These are phyloP conservation scores for Incurvaria masculella DNA, from an alignment of 2,888 invertebrate species.

Conservation along the genomic window DNA sequence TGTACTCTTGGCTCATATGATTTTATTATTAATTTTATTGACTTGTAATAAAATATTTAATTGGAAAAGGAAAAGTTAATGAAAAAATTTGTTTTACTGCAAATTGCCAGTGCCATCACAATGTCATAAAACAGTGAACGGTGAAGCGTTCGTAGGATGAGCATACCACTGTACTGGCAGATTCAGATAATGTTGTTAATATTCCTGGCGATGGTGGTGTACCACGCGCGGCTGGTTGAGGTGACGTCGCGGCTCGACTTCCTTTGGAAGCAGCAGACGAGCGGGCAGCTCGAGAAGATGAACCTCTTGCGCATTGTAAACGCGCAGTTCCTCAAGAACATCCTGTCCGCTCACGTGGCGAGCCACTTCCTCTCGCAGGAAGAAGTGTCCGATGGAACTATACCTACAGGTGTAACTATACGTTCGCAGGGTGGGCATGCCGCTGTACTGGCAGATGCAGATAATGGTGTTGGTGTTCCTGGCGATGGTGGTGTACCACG, in stretches of 20 bases:
- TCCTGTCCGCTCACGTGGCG: conserved; percentile 95
- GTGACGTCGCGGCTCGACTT: conserved; percentile 92
- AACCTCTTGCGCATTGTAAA: conserved; percentile 89
- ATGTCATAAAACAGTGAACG: no score
- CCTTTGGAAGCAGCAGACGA: conserved; percentile 96
- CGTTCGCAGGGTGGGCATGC: no score
- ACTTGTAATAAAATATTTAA: no score
- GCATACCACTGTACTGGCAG: conserved; percentile 70
- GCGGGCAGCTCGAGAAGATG: conserved; percentile 91
- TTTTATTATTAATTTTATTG: no score
- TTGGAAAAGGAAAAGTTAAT: no score
- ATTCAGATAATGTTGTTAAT: conserved; percentile 78
- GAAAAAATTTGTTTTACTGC: no score
- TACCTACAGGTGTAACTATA: no score
- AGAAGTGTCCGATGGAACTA: conserved; percentile 75
- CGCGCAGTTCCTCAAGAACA: conserved; percentile 84
- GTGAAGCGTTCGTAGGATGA: no score
- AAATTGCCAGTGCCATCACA: no score
- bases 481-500: conserved; percentile 86
- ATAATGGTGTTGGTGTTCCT: conserved; percentile 79
- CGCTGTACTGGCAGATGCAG: conserved; percentile 74
- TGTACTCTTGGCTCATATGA: no score
- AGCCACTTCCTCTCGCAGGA: conserved; percentile 88
- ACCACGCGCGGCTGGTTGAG: conserved; percentile 89
- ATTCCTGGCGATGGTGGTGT: conserved; percentile 83